Evolutionary conservation across 30 jellyfish, hydroid and myxozoan species (phyloP).

Genomic region (Mastigias papua): DNA sequence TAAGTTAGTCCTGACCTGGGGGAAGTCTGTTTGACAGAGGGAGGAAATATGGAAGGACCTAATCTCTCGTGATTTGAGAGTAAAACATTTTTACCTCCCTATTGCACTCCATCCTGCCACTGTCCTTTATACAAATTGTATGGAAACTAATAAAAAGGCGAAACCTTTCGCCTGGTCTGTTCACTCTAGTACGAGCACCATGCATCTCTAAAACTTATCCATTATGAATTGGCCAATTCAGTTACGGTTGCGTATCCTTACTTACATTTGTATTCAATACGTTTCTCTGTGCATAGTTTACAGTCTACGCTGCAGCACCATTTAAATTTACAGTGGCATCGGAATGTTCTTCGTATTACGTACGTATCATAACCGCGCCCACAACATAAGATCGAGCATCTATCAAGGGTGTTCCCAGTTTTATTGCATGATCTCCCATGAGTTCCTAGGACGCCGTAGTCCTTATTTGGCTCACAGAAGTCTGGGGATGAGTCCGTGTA

Average conservation of each 20-base stretch:
- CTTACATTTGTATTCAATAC: slow-evolving; percentile 70
- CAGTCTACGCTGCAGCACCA: slow-evolving; percentile 87
- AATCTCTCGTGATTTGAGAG: no score
- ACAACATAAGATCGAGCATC: slow-evolving; percentile 77
- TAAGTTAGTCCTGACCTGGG: no score
- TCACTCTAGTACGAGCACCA: neutral
- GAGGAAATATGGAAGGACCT: no score
- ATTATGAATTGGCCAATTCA: neutral
- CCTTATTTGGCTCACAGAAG: slow-evolving; percentile 84
- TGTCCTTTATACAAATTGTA: no score
- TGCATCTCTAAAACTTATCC: neutral
- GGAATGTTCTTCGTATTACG: slow-evolving; percentile 54
- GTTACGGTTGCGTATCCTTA: neutral
- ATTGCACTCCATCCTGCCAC: no score
- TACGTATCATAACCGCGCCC: slow-evolving; percentile 88
- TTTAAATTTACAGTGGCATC: slow-evolving; percentile 75
- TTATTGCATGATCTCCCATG: slow-evolving; percentile 81
- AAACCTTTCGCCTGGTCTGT: no score
- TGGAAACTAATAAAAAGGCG: no score
- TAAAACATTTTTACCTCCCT: no score
- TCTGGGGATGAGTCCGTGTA: slow-evolving; percentile 83
- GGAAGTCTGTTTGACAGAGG: no score
- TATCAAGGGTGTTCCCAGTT: slow-evolving; percentile 64
- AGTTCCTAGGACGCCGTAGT: slow-evolving; percentile 75
- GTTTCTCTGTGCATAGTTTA: slow-evolving; percentile 62